Evolutionary conservation across 1,140 invertebrate species (phyloP).

Genomic region (Rhopalosiphum padi): DNA sequence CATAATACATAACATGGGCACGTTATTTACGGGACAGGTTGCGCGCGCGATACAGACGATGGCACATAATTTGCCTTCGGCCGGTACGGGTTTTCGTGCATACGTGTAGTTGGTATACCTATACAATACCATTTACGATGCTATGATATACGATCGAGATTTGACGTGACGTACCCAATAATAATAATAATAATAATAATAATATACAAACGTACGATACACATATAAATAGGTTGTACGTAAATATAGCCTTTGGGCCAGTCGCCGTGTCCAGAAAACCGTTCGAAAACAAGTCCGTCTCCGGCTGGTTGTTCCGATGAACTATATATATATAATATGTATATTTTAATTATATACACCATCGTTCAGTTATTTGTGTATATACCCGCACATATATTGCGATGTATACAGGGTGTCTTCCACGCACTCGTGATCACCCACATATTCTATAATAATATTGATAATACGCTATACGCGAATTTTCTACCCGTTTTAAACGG

Average conservation of each 20-base stretch:
- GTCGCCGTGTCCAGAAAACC: not conserved
- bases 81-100: not conserved
- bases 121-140: not conserved
- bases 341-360: not conserved
- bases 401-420: not conserved
- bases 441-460: not conserved
- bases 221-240: not conserved
- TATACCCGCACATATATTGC: not conserved
- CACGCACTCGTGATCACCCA: not conserved
- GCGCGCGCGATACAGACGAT: not conserved
- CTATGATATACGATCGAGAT: not conserved
- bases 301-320: not conserved
- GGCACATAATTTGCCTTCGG: not conserved
- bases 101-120: not conserved
- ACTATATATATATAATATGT: not conserved
- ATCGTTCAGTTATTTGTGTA: no score
- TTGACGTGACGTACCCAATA: slow-evolving; percentile 7
- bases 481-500: not conserved
- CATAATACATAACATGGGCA: no score
- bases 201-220: no score
- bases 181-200: not conserved
- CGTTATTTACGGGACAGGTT: not conserved
- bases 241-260: not conserved
- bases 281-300: not conserved
- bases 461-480: not conserved